Evolutionary conservation across 2,113 vertebrate genomes (phyloP).

Genomic region (Tiliqua scincoides): DNA sequence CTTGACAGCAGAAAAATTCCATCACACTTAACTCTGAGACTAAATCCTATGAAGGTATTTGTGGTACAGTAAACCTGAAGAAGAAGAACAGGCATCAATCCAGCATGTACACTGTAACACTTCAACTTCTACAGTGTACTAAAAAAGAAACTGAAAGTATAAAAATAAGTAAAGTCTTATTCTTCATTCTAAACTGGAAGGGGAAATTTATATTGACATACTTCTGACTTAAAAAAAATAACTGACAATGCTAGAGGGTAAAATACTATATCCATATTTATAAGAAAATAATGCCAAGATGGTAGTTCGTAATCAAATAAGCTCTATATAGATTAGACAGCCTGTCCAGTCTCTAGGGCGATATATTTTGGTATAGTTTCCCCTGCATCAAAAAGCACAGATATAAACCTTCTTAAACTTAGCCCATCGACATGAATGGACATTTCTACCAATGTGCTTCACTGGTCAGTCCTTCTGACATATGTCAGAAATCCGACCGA

Average conservation of each 20-base stretch:
- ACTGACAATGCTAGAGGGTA: background rate
- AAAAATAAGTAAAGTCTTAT: constrained; percentile 8
- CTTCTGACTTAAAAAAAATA: constrained; percentile 22
- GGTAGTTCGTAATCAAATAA: background rate
- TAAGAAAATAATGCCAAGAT: background rate
- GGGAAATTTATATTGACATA: constrained; percentile 25
- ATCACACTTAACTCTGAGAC: background rate
- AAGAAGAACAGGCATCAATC: background rate
- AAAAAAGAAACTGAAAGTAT: constrained; percentile 46
- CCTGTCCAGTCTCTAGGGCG: background rate
- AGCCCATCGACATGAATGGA: background rate
- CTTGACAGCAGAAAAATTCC: background rate
- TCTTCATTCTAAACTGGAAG: constrained; percentile 37
- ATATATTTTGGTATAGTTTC: background rate
- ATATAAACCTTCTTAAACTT: background rate
- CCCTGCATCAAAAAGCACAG: background rate
- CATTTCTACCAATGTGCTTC: background rate
- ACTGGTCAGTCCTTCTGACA: background rate
- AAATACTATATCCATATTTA: background rate
- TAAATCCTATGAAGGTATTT: background rate
- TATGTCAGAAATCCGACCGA: constrained; percentile 19
- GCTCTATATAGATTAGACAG: background rate
- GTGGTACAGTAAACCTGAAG: background rate
- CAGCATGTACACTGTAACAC: background rate
- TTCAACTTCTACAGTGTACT: constrained; percentile 20